phyloP scores from a whole-genome alignment of 2,888 invertebrate species.

The Acanthosepion pharaonis region DNA sequence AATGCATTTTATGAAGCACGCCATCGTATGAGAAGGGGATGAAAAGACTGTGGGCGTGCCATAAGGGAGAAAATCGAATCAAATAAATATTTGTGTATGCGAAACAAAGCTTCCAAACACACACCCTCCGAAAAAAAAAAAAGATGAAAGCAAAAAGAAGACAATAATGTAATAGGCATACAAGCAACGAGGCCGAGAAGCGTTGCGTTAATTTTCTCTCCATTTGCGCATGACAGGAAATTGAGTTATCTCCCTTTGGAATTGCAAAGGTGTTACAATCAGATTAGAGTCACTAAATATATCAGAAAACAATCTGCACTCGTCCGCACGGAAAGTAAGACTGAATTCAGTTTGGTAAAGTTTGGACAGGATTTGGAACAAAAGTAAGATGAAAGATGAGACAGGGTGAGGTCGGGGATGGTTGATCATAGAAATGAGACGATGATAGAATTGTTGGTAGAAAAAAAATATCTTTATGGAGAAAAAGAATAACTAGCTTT shows the following conservation, averaged over 20 bases:
- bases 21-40: too few species aligned
- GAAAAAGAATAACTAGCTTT: neutral
- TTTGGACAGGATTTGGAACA: neutral
- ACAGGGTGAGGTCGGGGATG: neutral
- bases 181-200: neutral
- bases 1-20: too few species aligned
- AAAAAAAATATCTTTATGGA: neutral
- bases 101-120: neutral
- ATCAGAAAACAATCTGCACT: neutral
- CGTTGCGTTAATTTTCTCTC: neutral
- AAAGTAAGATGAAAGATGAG: neutral
- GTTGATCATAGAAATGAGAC: neutral
- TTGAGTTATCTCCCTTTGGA: neutral
- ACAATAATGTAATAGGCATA: neutral
- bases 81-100: neutral
- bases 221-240: neutral
- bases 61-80: neutral
- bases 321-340: neutral
- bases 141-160: neutral
- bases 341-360: neutral
- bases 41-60: too few species aligned
- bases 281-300: constrained; percentile 1
- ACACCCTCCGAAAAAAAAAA: neutral
- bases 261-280: neutral
- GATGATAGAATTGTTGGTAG: neutral